Evolutionary conservation across 2,797 vertebrate genomes (phyloP), one percentile per base, ranked within the genome.

Genomic region (Chrosomus eos): DNA sequence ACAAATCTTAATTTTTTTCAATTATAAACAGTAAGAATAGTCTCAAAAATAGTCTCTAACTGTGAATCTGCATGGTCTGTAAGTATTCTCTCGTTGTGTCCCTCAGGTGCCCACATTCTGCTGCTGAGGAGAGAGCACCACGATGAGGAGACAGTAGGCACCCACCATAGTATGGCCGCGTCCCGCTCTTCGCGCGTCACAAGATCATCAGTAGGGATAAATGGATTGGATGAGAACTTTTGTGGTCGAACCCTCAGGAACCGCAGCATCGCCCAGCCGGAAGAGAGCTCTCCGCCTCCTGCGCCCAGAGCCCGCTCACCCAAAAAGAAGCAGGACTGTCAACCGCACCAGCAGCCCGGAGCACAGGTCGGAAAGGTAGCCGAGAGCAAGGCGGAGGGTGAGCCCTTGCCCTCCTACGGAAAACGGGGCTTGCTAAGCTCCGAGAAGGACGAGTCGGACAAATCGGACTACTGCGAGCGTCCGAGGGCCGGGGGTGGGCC

Each of bases 151-250:
- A 95, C 95, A 95, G 94, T 99, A 98, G 97, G 96, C 96, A 95
- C 93, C 95, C 93, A 96, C 97, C 97, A 93, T 98, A 99, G 97
- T 95, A 99, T 99, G 98, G 98, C 98, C 97, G 95, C 98, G 95
- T 97, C 97, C 95, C 97, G 98, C 95, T 99, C 98, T 94, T 98
- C 98, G 93, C 98, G 98, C 88, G 98, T 99, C 95, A 99, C 98
- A 97, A 98, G 98, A 97, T 99, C 98, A 96, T 99, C 98, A 95
- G 98, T 99, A 94, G 98, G 98, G 93, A 97, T 98, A 94, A 99
- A 99, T 96, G 98, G 98, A 97, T 96, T 99, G 96, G 98, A 99
- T 93, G 98, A 99, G 94, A 99, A 97, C 93, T 99, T 99, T 93
- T 99, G 97, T 96, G 98, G 98, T 90, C 96, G 98, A 95, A 99